phyloP scores from a whole-genome alignment of 2,113 vertebrate species.

The Trematocara macrostoma region DNA sequence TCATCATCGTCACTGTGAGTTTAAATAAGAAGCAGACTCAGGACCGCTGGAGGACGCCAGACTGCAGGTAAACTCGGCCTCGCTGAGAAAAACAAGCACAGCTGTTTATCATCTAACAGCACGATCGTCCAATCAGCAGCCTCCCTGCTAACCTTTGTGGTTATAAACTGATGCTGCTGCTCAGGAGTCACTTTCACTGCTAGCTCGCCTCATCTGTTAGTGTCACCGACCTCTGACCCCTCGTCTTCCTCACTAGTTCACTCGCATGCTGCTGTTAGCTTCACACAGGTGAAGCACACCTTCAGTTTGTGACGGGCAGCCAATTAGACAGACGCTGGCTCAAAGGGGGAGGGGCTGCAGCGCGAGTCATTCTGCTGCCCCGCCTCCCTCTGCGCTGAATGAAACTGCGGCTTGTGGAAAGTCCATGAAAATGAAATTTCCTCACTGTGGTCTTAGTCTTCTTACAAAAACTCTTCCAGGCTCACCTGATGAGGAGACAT shows the following conservation, averaged over 20 bases:
- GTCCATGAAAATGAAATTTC: no score
- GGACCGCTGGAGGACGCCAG: background rate
- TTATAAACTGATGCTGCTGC: background rate
- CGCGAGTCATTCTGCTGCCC: background rate
- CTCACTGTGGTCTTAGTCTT: no score
- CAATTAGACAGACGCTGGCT: background rate
- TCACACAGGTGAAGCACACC: background rate
- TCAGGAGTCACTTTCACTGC: background rate
- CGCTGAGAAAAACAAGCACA: background rate
- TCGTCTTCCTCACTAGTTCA: background rate
- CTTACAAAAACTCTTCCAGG: no score
- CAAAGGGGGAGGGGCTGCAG: background rate
- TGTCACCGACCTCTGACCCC: background rate
- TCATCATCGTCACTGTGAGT: background rate
- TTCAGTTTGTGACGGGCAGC: accelerated
- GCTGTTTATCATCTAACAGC: background rate
- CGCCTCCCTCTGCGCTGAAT: no score
- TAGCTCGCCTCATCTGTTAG: background rate
- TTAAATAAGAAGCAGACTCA: background rate
- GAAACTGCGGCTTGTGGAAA: no score
- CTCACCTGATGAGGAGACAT: no score
- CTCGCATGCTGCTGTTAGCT: background rate
- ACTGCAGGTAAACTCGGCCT: background rate
- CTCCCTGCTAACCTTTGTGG: background rate
- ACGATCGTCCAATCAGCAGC: background rate